A percentile compares a stretch with the other conserved stretches of the same genome.
Evolutionary conservation across 2,888 invertebrate genomes (phyloP).

Genomic region (Pyrrhia umbra): DNA sequence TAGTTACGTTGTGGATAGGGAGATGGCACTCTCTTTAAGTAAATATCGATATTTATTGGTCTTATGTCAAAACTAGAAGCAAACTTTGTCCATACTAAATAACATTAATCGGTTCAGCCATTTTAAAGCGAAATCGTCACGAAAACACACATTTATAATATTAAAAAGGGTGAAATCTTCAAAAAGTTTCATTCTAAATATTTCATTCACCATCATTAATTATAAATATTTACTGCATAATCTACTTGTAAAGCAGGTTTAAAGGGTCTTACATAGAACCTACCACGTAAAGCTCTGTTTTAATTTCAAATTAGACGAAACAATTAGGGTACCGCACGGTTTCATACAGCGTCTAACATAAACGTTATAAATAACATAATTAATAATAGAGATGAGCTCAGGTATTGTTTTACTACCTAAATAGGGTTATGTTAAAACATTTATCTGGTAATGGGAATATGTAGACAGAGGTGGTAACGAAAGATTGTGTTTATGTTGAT

Average conservation of each 20-base stretch:
- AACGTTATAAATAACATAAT: conserved; percentile 27
- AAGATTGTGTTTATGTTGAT: too few relatives aligned
- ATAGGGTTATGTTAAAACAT: conserved; percentile 1
- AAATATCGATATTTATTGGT: too few relatives aligned
- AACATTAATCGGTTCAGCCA: too few relatives aligned
- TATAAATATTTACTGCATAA: conserved; percentile 48
- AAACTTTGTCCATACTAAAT: too few relatives aligned
- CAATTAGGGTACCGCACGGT: conserved; percentile 50
- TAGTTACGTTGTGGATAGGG: too few relatives aligned
- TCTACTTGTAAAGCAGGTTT: conserved; percentile 32
- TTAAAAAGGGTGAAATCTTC: too few relatives aligned
- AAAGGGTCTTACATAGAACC: conserved; percentile 42
- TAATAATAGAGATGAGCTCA: neutral
- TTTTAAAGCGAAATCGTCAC: too few relatives aligned
- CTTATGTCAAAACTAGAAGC: too few relatives aligned
- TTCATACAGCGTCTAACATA: conserved; percentile 27
- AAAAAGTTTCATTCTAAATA: too few relatives aligned
- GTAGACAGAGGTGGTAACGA: too few relatives aligned
- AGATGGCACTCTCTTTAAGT: too few relatives aligned
- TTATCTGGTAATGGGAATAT: neutral
- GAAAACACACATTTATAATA: too few relatives aligned
- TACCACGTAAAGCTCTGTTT: conserved; percentile 53
- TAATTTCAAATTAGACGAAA: conserved; percentile 61
- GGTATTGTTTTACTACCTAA: conserved; percentile 1
- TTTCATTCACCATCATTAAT: conserved; percentile 32